Evolutionary conservation across 2,797 vertebrate genomes (phyloP).

Genomic region (Platyrinchus mystaceus): DNA sequence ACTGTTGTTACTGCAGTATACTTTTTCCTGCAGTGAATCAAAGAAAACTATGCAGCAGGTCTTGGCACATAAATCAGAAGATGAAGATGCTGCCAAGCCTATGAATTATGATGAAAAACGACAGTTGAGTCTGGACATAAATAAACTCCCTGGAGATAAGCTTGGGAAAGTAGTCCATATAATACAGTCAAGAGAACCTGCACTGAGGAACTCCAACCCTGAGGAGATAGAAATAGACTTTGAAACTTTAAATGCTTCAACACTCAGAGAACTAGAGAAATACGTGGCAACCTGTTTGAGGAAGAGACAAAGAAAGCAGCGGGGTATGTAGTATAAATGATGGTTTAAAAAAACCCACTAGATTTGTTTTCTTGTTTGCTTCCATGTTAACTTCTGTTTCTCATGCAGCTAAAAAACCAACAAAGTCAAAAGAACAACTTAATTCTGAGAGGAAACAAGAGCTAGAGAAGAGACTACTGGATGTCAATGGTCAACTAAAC

Average conservation of each 20-base stretch:
- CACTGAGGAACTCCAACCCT: slow-evolving; percentile 73
- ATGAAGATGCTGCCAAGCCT: slow-evolving; percentile 71
- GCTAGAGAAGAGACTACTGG: slow-evolving; percentile 66
- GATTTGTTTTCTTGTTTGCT: background rate
- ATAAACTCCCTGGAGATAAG: slow-evolving; percentile 88
- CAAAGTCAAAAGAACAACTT: slow-evolving; percentile 70
- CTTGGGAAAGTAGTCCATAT: slow-evolving; percentile 85
- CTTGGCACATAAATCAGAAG: slow-evolving; percentile 55
- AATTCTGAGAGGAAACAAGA: slow-evolving; percentile 72
- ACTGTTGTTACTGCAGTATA: background rate
- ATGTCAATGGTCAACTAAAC: slow-evolving; percentile 69
- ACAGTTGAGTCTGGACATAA: slow-evolving; percentile 86
- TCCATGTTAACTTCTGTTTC: slow-evolving; percentile 5
- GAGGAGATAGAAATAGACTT: slow-evolving; percentile 91
- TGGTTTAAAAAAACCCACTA: background rate
- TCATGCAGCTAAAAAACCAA: slow-evolving; percentile 72
- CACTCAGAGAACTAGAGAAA: slow-evolving; percentile 84
- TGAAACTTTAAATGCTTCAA: slow-evolving; percentile 86
- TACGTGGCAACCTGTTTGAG: slow-evolving; percentile 83
- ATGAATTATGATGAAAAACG: slow-evolving; percentile 90
- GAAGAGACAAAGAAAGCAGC: slow-evolving; percentile 73
- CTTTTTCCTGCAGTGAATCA: slow-evolving; percentile 67
- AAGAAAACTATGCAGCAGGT: slow-evolving; percentile 66
- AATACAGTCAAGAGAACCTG: slow-evolving; percentile 84
- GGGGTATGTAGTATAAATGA: slow-evolving; percentile 66